Evolutionary conservation across 1,140 invertebrate genomes (phyloP), one percentile per base, ranked within the genome.

Genomic region (Sarcophaga bullata): DNA sequence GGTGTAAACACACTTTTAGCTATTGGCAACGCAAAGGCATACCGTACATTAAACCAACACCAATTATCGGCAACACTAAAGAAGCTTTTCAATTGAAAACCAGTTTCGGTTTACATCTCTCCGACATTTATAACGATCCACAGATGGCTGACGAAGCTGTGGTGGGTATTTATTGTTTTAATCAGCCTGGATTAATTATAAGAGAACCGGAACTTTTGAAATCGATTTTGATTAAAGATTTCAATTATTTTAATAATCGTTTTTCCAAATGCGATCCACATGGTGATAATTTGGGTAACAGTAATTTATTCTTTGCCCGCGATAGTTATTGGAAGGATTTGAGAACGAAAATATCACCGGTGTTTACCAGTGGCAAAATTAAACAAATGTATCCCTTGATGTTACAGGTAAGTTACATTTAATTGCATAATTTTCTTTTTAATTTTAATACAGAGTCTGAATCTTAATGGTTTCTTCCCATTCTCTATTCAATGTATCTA

Each of bases 291-390:
- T 81, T 90, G 78, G 85, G 84, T 52, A 82, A 83, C 0, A 85
- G 88, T n/a, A 90, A 88, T 82, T 80, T 90, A 8, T 90, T 90
- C 82, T 87, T 89, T 82, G 84, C 86, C 6, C 84, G 85, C 17
- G 86, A 89, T 84, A 54, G 82, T 0, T 49, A 85, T 58, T 93
- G 93, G 93, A 93, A 91, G 83, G 86, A 88, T 52, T 86, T 93
- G 3, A 87, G 93, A 25, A 87, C 90, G 0, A 92, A 92, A 82
- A 84, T 93, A 5, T 91, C 91, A 0, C 92, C 92, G 0, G 90
- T 92, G 8, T 93, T 93, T 81, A 92, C 92, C 4, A 91, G 91
- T 8, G 90, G 90, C 6, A 93, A 92, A 82, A 84, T 93, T 0
- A 93, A 92, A 82, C 89, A 89, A 50, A 92, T 93, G 92, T 92